Percentiles rank a stretch among this genome's conserved stretches.
These are phyloP conservation scores for Sciurus vulgaris DNA, from an alignment of 2,797 vertebrate genomes.

Conservation along the genomic window DNA sequence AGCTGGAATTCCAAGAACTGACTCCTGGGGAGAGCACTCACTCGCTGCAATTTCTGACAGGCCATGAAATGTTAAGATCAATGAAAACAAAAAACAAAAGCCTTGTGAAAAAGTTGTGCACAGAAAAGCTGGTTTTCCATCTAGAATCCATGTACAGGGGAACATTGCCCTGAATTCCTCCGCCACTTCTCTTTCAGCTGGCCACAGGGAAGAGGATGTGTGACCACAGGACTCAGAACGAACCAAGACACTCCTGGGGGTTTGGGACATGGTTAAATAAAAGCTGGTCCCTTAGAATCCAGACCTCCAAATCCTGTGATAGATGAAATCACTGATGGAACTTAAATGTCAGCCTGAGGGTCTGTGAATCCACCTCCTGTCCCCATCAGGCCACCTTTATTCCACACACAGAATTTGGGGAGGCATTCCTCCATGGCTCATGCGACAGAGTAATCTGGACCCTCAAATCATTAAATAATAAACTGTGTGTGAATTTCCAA, in stretches of 20 bases:
- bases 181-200: not conserved
- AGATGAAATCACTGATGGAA: no score
- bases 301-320: not conserved
- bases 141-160: fast-evolving
- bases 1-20: not conserved
- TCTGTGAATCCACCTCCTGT: not conserved
- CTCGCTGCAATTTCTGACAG: not conserved
- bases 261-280: no score
- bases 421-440: not conserved
- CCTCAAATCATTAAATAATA: not conserved
- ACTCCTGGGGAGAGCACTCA: not conserved
- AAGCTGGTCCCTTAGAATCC: not conserved
- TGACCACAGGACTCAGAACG: not conserved
- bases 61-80: not conserved
- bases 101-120: not conserved
- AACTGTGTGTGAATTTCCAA: not conserved
- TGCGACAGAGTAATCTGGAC: conserved; percentile 6
- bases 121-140: not conserved
- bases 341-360: not conserved
- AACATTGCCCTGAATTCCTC: not conserved
- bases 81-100: not conserved
- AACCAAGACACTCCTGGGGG: not conserved
- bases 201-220: not conserved
- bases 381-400: not conserved
- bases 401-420: not conserved